These are phyloP conservation scores for Tragopan temminckii DNA, from an alignment of 2,797 vertebrate genomes.

Conservation along the genomic window DNA sequence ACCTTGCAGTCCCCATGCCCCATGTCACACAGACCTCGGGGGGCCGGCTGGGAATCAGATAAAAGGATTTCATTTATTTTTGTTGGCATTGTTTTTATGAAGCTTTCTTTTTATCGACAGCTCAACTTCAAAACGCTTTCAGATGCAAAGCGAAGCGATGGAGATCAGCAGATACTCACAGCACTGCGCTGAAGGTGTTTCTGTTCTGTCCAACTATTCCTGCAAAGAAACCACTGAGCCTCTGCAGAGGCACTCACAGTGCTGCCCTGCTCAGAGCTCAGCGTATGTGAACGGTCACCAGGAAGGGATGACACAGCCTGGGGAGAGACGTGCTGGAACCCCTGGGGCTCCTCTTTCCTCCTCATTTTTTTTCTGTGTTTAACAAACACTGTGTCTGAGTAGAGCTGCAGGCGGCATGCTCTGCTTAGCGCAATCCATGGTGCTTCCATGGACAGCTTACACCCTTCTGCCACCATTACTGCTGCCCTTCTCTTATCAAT, in stretches of 20 bases:
- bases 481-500: background rate
- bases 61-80: slow-evolving; percentile 42
- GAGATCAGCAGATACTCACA: slow-evolving; percentile 5
- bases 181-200: background rate
- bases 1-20: slow-evolving; percentile 9
- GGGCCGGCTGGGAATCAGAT: background rate
- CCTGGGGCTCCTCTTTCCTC: background rate
- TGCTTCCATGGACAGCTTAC: background rate
- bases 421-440: background rate
- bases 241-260: too few relatives aligned
- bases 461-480: background rate
- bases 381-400: background rate
- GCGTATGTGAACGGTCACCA: background rate
- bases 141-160: background rate
- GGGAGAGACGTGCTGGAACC: background rate
- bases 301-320: background rate
- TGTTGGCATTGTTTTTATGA: slow-evolving; percentile 36
- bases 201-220: background rate
- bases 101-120: slow-evolving; percentile 22
- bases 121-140: slow-evolving; percentile 14
- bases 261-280: background rate
- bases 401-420: background rate
- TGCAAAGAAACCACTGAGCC: background rate
- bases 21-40: background rate
- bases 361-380: background rate